These are phyloP conservation scores for Struthio camelus DNA, from an alignment of 2,113 vertebrate species.

Conservation along the genomic window DNA sequence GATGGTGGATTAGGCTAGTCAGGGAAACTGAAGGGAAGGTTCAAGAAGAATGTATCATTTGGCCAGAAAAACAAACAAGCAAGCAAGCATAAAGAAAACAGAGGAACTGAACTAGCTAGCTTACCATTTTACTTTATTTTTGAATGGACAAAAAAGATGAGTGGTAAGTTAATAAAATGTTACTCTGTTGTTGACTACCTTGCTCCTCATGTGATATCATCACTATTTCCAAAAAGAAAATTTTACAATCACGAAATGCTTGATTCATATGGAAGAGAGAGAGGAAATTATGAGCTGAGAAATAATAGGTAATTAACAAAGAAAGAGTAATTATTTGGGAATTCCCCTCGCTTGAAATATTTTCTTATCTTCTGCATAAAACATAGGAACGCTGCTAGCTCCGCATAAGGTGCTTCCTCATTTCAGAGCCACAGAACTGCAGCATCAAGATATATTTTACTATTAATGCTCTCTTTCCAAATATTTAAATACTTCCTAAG, in stretches of 20 bases:
- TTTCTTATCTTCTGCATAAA: background rate
- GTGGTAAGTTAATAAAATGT: background rate
- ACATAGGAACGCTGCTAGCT: background rate
- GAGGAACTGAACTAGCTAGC: background rate
- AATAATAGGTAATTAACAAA: background rate
- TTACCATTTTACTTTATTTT: background rate
- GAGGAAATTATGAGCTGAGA: background rate
- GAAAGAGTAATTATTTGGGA: background rate
- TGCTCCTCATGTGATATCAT: background rate
- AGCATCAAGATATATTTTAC: background rate
- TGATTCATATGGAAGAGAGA: background rate
- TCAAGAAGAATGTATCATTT: background rate
- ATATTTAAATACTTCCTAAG: background rate
- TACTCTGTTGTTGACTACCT: background rate
- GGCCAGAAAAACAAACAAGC: background rate
- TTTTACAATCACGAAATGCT: background rate
- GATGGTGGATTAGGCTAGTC: background rate
- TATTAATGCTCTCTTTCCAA: background rate
- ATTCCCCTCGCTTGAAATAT: background rate
- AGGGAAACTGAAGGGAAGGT: background rate
- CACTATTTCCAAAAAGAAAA: background rate
- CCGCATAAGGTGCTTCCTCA: background rate
- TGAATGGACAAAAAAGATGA: background rate
- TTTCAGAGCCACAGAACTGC: background rate
- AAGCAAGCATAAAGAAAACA: background rate